Evolutionary conservation across 2,888 invertebrate genomes (phyloP).

Genomic region (Cryptocephalus moraei): DNA sequence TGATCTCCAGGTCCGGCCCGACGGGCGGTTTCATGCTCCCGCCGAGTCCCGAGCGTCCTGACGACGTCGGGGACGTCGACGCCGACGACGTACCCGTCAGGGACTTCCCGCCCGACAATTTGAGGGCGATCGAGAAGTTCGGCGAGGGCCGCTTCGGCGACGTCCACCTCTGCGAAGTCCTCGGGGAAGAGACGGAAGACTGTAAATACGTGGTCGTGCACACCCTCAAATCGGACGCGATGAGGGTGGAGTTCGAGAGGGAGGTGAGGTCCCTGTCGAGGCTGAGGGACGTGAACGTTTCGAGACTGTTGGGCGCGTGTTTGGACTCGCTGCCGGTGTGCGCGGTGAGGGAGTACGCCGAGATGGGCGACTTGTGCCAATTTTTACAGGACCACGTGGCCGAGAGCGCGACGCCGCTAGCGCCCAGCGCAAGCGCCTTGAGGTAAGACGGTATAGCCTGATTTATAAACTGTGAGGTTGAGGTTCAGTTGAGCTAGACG

Average conservation of each 20-base stretch:
- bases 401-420: conserved; percentile 54
- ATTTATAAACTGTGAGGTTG: not conserved
- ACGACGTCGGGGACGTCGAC: conserved; percentile 30
- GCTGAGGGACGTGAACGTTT: conserved; percentile 62
- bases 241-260: conserved; percentile 56
- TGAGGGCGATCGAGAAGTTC: conserved; percentile 65
- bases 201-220: conserved; percentile 57
- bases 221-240: conserved; percentile 51
- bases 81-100: conserved; percentile 42
- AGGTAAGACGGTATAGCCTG: conserved; percentile 44
- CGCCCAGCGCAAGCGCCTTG: conserved; percentile 52
- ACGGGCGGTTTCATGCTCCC: conserved; percentile 33
- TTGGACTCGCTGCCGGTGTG: conserved; percentile 62
- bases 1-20: conserved; percentile 28
- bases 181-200: conserved; percentile 21
- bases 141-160: conserved; percentile 71
- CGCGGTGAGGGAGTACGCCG: conserved; percentile 67
- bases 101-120: conserved; percentile 61
- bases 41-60: conserved; percentile 37
- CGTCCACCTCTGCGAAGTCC: conserved; percentile 55
- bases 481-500: too few species aligned
- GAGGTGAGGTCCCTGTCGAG: conserved; percentile 62
- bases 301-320: conserved; percentile 62
- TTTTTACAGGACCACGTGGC: conserved; percentile 72
- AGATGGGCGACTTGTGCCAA: conserved; percentile 74